These are phyloP conservation scores for Drosophila simulans DNA, from an alignment of 1,140 invertebrate genomes.

Conservation along the genomic window DNA sequence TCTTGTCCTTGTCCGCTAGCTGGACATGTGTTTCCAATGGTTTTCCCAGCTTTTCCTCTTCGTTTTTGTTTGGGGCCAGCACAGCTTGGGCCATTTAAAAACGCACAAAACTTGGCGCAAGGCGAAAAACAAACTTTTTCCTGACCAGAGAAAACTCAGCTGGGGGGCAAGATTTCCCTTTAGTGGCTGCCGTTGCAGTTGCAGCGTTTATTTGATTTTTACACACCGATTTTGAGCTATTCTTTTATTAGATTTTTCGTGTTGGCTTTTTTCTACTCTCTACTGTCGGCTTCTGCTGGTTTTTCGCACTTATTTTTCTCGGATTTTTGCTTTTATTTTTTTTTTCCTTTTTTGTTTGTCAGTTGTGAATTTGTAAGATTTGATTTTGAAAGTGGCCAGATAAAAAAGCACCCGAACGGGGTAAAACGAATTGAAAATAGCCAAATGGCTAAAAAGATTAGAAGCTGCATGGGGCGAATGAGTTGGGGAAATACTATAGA, in stretches of 20 bases:
- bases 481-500: constrained; percentile 7
- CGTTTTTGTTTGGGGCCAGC: constrained; percentile 51
- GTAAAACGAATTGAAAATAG: constrained; percentile 51
- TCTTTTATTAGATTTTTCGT: constrained; percentile 76
- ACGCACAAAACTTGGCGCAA: constrained; percentile 68
- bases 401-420: constrained; percentile 43
- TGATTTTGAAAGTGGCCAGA: constrained; percentile 73
- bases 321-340: not conserved
- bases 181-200: constrained; percentile 55
- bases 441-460: constrained; percentile 51
- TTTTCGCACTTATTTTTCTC: constrained; percentile 30
- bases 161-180: constrained; percentile 40
- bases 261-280: constrained; percentile 16
- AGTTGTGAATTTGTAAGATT: constrained; percentile 79
- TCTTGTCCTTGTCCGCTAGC: constrained; percentile 42
- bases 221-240: constrained; percentile 79
- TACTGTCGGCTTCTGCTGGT: constrained; percentile 7
- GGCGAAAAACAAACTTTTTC: constrained; percentile 54
- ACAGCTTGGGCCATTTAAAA: constrained; percentile 71
- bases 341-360: constrained; percentile 25
- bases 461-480: constrained; percentile 26
- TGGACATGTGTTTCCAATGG: constrained; percentile 81
- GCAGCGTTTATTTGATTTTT: constrained; percentile 79
- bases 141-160: constrained; percentile 24
- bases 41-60: constrained; percentile 42